Evolutionary conservation across 2,888 invertebrate genomes (phyloP).

Genomic region (Chalcis sispes): DNA sequence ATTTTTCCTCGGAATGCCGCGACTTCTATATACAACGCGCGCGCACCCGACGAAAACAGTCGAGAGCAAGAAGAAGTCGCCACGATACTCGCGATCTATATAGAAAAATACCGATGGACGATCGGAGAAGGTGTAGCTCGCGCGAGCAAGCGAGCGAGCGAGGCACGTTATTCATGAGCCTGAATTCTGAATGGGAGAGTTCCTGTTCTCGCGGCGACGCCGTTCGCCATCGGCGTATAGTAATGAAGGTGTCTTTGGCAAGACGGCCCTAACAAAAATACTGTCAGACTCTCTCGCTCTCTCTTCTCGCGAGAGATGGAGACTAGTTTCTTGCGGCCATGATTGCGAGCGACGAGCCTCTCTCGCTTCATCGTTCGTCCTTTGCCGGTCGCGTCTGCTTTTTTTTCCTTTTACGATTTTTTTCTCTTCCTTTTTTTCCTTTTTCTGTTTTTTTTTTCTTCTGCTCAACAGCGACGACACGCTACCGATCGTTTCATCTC

Average conservation of each 20-base stretch:
- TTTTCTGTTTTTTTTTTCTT: conserved; percentile 15
- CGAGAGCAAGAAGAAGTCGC: too few species aligned
- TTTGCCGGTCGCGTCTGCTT: conserved; percentile 13
- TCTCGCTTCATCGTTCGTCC: too few species aligned
- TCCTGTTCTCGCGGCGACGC: conserved; percentile 55
- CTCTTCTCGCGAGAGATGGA: conserved; percentile 57
- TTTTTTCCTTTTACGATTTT: not conserved
- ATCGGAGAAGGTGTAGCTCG: too few species aligned
- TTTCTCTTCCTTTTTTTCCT: not conserved
- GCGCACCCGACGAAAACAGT: too few species aligned
- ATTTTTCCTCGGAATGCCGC: conserved; percentile 28
- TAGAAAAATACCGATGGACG: too few species aligned
- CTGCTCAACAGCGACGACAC: not conserved
- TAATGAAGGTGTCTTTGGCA: conserved; percentile 71
- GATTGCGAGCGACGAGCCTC: too few species aligned
- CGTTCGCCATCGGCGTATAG: conserved; percentile 63
- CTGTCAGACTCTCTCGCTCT: conserved; percentile 67
- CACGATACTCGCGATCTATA: too few species aligned
- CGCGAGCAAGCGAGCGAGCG: not conserved
- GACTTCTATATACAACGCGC: too few species aligned
- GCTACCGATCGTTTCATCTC: conserved; percentile 63
- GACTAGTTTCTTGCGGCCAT: conserved; percentile 62
- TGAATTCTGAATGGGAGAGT: conserved; percentile 69
- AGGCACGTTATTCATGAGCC: conserved; percentile 68
- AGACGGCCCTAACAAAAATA: conserved; percentile 66